A percentile compares a stretch with the other conserved stretches of the same genome.
phyloP scores from a whole-genome alignment of 2,797 vertebrate genomes.

The Craterocephalus amniculus region DNA sequence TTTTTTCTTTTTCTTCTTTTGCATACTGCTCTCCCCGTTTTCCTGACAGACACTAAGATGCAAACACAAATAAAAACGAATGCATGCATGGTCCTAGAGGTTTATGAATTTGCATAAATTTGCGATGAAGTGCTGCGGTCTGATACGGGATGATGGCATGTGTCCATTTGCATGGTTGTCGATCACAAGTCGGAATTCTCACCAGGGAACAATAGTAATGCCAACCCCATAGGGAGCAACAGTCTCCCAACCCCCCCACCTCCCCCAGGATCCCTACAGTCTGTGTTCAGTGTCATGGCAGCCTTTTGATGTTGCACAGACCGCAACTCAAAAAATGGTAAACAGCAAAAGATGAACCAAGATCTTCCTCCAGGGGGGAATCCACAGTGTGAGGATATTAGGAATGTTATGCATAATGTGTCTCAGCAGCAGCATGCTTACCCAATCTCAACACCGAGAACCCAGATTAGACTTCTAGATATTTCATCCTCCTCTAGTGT shows the following conservation, averaged over 20 bases:
- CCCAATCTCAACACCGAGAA: conserved; percentile 57
- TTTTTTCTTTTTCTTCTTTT: conserved; percentile 6
- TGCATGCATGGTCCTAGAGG: conserved; percentile 38
- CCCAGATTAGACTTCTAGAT: conserved; percentile 66
- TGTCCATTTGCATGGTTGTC: conserved; percentile 77
- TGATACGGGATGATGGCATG: conserved; percentile 59
- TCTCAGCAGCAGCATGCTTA: conserved; percentile 67
- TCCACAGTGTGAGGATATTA: conserved; percentile 79
- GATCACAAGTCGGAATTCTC: conserved; percentile 71
- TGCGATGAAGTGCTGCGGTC: conserved; percentile 45
- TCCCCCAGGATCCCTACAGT: conserved; percentile 71
- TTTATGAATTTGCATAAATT: conserved; percentile 57
- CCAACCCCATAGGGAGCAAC: conserved; percentile 63
- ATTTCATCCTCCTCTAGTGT: conserved; percentile 45
- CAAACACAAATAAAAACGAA: conserved; percentile 24
- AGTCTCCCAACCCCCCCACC: conserved; percentile 55
- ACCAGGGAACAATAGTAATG: conserved; percentile 73
- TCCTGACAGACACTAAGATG: conserved; percentile 11
- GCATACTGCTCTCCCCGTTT: background rate
- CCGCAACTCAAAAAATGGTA: conserved; percentile 80
- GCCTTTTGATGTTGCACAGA: conserved; percentile 83
- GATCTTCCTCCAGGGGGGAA: conserved; percentile 81
- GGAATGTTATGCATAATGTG: conserved; percentile 77
- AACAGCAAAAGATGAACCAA: conserved; percentile 81
- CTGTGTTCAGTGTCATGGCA: conserved; percentile 80